A percentile compares a stretch with the other conserved stretches of the same genome.
Evolutionary conservation across 2,113 vertebrate genomes (phyloP).

Genomic region (Prunella fulvescens): DNA sequence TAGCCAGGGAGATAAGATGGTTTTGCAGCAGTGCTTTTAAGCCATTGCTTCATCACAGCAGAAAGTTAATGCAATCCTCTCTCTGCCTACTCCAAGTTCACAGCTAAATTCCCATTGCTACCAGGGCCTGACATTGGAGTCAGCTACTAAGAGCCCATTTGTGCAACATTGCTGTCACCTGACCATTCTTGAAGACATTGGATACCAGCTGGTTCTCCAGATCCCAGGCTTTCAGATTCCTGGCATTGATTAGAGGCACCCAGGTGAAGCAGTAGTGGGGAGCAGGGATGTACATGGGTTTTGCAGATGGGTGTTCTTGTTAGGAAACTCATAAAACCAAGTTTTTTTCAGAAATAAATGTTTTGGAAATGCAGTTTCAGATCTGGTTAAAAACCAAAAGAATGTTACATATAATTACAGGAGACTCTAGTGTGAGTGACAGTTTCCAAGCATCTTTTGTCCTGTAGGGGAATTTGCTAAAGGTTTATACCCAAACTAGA

Average conservation of each 20-base stretch:
- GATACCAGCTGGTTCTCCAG: background rate
- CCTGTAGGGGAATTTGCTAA: background rate
- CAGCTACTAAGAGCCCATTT: background rate
- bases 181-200: background rate
- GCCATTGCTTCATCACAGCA: background rate
- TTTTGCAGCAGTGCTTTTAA: background rate
- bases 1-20: constrained; percentile 26
- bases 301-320: background rate
- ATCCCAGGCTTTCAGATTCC: background rate
- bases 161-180: background rate
- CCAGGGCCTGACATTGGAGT: background rate
- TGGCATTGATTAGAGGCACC: background rate
- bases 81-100: accelerated
- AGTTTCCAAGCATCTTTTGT: background rate
- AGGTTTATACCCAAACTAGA: background rate
- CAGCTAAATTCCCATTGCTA: background rate
- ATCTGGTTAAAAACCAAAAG: background rate
- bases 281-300: background rate
- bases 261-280: background rate
- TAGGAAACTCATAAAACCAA: background rate
- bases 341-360: background rate
- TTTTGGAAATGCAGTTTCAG: background rate
- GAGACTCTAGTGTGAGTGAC: background rate
- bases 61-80: background rate
- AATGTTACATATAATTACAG: background rate